Conservation (phyloP, 2,113 vertebrate species). For the Pyrgilauda ruficollis region DNA sequence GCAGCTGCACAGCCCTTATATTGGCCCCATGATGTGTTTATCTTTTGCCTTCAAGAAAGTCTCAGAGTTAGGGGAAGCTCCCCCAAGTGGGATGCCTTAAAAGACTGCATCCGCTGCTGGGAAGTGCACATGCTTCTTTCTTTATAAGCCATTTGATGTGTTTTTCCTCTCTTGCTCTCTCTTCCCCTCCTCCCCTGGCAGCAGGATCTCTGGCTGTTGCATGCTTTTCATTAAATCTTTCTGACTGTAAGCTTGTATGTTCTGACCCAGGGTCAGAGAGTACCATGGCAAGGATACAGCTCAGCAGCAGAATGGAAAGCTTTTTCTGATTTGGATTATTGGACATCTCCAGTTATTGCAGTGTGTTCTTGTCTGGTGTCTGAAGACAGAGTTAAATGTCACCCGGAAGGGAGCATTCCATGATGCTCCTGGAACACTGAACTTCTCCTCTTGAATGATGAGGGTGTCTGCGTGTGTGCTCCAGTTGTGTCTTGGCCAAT, state of each 20-base stretch:
- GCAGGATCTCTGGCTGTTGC: slow-evolving; percentile 2
- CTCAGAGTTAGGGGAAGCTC: slow-evolving; percentile 14
- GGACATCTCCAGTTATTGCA: background rate
- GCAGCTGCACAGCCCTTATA: slow-evolving; percentile 55
- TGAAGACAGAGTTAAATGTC: slow-evolving; percentile 1
- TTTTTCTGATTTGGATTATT: slow-evolving; percentile 34
- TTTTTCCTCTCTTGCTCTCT: background rate
- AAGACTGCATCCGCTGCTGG: slow-evolving; percentile 15
- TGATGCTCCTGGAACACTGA: background rate
- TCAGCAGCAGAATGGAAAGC: background rate
- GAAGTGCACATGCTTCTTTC: background rate
- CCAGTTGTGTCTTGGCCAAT: background rate
- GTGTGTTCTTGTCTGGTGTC: background rate
- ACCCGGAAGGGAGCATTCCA: background rate
- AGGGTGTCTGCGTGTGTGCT: background rate
- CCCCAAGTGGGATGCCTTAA: slow-evolving; percentile 19
- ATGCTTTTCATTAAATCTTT: slow-evolving; percentile 58
- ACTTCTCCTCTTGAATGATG: background rate
- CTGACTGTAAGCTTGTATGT: slow-evolving; percentile 20
- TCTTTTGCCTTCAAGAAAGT: slow-evolving; percentile 54
- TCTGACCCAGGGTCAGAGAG: slow-evolving; percentile 38
- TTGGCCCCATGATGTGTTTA: slow-evolving; percentile 52
- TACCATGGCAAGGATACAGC: background rate
- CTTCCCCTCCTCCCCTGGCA: slow-evolving; percentile 1
- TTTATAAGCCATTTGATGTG: slow-evolving; percentile 16